Evolutionary conservation across 2,888 invertebrate species (phyloP).

Genomic region (Rhingia campestris): DNA sequence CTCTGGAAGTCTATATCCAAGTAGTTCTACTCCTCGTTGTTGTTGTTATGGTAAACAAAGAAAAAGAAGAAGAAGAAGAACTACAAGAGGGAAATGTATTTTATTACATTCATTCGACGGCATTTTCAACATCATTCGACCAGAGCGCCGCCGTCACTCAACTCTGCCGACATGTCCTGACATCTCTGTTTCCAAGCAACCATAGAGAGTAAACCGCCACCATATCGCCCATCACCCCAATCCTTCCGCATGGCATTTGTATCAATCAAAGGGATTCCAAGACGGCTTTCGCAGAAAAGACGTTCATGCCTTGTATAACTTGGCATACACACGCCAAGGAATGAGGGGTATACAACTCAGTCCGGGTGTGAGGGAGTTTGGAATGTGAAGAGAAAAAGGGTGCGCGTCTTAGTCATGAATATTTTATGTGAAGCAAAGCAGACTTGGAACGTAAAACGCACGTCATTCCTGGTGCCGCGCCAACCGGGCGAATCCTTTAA

Average conservation of each 20-base stretch:
- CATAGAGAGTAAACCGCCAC: slow-evolving; percentile 3
- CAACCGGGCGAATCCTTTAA: slow-evolving; percentile 31
- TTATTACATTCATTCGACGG: slow-evolving; percentile 52
- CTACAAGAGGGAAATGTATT: slow-evolving; percentile 43
- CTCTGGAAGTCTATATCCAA: slow-evolving; percentile 16
- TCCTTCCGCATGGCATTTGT: slow-evolving; percentile 67
- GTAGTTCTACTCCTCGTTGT: neutral
- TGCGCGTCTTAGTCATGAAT: slow-evolving; percentile 69
- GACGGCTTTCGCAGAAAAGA: slow-evolving; percentile 40
- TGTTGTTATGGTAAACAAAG: slow-evolving; percentile 11
- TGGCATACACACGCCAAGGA: neutral
- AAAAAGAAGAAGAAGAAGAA: neutral
- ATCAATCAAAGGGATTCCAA: slow-evolving; percentile 70
- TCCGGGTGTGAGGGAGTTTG: neutral
- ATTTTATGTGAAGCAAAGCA: slow-evolving; percentile 61
- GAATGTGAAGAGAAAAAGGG: slow-evolving; percentile 54
- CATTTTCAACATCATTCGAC: slow-evolving; percentile 56
- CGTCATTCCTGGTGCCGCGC: slow-evolving; percentile 57
- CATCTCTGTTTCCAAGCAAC: slow-evolving; percentile 37
- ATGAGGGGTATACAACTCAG: neutral
- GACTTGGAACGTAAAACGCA: slow-evolving; percentile 37
- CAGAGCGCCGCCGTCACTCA: slow-evolving; percentile 54
- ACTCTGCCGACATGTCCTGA: slow-evolving; percentile 32
- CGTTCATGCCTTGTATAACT: neutral
- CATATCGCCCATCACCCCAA: slow-evolving; percentile 26